Base-by-base conservation (phyloP, 1,140 invertebrate species). In the Trinorchestia longiramus region DNA sequence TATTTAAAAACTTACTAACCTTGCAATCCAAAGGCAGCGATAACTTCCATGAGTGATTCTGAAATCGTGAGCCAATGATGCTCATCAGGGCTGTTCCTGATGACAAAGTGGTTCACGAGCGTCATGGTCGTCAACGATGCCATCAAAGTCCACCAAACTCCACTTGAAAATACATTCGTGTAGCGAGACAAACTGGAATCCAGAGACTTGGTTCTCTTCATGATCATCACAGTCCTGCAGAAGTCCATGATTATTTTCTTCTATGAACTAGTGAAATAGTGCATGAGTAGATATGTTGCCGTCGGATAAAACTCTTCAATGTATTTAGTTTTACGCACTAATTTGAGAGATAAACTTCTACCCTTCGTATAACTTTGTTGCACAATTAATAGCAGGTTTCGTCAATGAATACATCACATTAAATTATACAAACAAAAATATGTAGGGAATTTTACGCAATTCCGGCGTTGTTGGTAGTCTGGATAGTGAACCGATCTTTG, bases 171-270 rank as follows among this genome's bases (percentile, higher is more conserved):
- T 47, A 47, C 92, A 15, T 40, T 45, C 40, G 44, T 45, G 92
- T 94, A 94, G 44, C 92, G 92, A 0, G 92, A 45, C 92, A 43
- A 94, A 44, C 43, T 94, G 11, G 92, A 47, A 43, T 94, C 92
- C 4, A 47, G 8, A 44, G 43, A 94, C 36, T 8, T 94, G 19
- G 40, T 94, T 43, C 40, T 43, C 92, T 94, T 94, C 92, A 94
- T 94, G 0, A 94, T n/a, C 44, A 94, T 90, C 43, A 90, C 88
- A 43, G 88, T 43, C 36, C 88, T 90, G 88, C 28, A 42, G 41
- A 19, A 90, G 36, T 41, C 40, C 8, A 90, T 90, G 23, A 42
- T 43, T 90, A 42, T 42, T 42, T 42, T 90, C 8, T 41, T 8
- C 36, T 17, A 41, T 36, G 43, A 90, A 3, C 28, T 28, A 11